These are phyloP conservation scores for Eupsilia transversa DNA, from an alignment of 2,888 invertebrate species.

Conservation along the genomic window DNA sequence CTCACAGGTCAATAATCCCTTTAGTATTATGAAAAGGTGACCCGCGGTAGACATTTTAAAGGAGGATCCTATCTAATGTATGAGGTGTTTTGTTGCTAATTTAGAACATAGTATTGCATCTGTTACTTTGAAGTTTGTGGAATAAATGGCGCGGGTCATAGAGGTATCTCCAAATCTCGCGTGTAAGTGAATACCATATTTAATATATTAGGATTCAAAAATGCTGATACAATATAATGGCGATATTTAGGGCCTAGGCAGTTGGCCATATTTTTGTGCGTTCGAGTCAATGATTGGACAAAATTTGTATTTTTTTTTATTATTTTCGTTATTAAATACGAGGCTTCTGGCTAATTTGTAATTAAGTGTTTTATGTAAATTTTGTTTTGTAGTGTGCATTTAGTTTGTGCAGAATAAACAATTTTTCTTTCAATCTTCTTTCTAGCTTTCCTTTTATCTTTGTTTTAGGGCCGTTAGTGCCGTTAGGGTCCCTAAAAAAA, in stretches of 20 bases:
- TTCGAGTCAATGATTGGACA: no score
- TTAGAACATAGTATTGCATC: neutral
- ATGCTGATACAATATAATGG: neutral
- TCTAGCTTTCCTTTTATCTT: no score
- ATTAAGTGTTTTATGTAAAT: no score
- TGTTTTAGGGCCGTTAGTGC: no score
- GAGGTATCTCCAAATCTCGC: neutral
- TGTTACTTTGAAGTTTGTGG: neutral
- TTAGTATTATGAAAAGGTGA: conserved; percentile 43
- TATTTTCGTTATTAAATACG: no score
- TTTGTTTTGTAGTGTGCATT: no score
- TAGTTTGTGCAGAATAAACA: no score
- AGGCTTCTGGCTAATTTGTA: no score
- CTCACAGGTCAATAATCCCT: conserved; percentile 43
- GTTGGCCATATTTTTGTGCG: no score
- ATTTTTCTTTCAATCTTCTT: no score
- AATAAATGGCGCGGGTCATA: neutral
- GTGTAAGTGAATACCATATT: neutral
- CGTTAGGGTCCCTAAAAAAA: no score
- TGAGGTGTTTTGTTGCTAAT: neutral
- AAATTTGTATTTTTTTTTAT: no score
- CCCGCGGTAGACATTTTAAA: neutral
- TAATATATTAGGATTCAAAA: neutral
- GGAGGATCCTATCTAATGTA: neutral
- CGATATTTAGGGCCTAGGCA: neutral